Evolutionary conservation across 2,113 vertebrate genomes (phyloP).

Genomic region (Aspidoscelis tigris): DNA sequence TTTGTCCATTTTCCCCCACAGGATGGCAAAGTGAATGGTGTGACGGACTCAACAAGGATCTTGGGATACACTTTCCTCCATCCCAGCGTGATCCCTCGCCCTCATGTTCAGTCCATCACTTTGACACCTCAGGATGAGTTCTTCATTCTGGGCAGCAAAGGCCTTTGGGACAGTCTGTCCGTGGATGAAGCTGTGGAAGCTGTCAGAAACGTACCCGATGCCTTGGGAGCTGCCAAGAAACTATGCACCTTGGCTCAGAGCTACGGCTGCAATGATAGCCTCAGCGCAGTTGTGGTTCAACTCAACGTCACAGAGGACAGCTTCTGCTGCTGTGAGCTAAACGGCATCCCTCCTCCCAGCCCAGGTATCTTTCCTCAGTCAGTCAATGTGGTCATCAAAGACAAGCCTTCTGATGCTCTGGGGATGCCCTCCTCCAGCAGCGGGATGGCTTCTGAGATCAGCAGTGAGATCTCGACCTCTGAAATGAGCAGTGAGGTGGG

Average conservation of each 20-base stretch:
- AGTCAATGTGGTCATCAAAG: slow-evolving; percentile 80
- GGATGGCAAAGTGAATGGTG: slow-evolving; percentile 98
- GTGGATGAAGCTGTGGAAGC: slow-evolving; percentile 89
- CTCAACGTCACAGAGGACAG: slow-evolving; percentile 94
- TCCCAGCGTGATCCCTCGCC: slow-evolving; percentile 92
- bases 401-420: slow-evolving; percentile 77
- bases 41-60: slow-evolving; percentile 95
- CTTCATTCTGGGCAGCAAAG: slow-evolving; percentile 95
- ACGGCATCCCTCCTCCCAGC: slow-evolving; percentile 83
- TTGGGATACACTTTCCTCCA: slow-evolving; percentile 98
- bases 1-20: slow-evolving; percentile 61
- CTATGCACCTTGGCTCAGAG: slow-evolving; percentile 96
- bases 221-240: slow-evolving; percentile 93
- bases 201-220: slow-evolving; percentile 90
- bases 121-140: slow-evolving; percentile 95
- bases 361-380: slow-evolving; percentile 75
- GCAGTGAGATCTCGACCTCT: slow-evolving; percentile 90
- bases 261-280: slow-evolving; percentile 93
- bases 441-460: slow-evolving; percentile 88
- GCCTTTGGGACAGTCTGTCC: slow-evolving; percentile 91
- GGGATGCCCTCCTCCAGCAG: slow-evolving; percentile 90
- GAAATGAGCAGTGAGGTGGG: slow-evolving; percentile 99
- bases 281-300: slow-evolving; percentile 94
- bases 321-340: slow-evolving; percentile 93
- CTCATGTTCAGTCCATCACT: slow-evolving; percentile 91